These are phyloP conservation scores for Neostethus bicornis DNA, from an alignment of 2,797 vertebrate species.

Conservation along the genomic window DNA sequence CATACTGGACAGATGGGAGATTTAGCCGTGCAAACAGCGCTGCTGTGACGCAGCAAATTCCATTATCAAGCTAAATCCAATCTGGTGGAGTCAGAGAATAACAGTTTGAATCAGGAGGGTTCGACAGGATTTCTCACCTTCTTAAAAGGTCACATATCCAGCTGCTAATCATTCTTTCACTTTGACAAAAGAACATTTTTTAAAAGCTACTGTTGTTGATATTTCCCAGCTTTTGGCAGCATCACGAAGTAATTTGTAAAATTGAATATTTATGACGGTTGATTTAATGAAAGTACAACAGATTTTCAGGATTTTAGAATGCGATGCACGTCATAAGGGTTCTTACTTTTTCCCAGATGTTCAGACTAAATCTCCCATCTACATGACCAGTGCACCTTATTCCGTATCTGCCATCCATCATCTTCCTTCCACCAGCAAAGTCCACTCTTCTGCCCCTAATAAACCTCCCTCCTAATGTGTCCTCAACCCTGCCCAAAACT, in stretches of 20 bases:
- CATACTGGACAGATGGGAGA: conserved; percentile 54
- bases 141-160: neutral
- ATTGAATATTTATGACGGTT: neutral
- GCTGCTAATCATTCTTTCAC: neutral
- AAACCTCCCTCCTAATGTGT: conserved; percentile 2
- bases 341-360: conserved; percentile 20
- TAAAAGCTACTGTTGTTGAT: neutral
- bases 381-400: conserved; percentile 46
- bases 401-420: conserved; percentile 41
- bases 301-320: neutral
- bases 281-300: neutral
- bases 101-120: conserved; percentile 9
- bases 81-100: conserved; percentile 12
- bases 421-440: conserved; percentile 36
- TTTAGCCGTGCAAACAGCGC: conserved; percentile 39
- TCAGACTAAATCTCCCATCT: conserved; percentile 55
- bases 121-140: neutral
- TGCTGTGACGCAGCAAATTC: conserved; percentile 30
- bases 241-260: neutral
- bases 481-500: conserved; percentile 15
- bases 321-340: too few relatives aligned
- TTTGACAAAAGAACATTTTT: neutral
- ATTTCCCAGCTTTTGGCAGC: neutral
- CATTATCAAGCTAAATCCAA: conserved; percentile 6
- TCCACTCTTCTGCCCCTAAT: conserved; percentile 7